phyloP scores from a whole-genome alignment of 2,113 vertebrate genomes.

The Irena cyanogastra region DNA sequence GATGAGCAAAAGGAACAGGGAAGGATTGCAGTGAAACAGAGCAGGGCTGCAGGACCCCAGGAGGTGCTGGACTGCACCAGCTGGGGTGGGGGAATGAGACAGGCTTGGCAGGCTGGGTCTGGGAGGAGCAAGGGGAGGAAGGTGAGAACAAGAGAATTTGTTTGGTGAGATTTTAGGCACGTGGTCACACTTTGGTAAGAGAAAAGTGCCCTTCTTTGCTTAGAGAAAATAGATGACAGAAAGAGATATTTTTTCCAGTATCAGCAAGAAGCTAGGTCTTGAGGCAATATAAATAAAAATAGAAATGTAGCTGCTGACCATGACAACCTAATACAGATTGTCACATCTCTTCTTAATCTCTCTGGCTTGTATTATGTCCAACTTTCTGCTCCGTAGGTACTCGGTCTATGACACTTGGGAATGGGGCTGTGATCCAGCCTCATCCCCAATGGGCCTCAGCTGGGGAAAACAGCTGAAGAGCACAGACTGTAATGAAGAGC shows the following conservation, averaged over 20 bases:
- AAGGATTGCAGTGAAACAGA: not conserved
- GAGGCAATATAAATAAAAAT: not conserved
- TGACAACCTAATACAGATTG: not conserved
- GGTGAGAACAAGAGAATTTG: not conserved
- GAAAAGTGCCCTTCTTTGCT: not conserved
- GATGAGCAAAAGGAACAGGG: not conserved
- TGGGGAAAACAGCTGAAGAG: no score
- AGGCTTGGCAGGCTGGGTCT: not conserved
- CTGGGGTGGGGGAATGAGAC: not conserved
- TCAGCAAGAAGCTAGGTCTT: not conserved
- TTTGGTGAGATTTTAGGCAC: not conserved
- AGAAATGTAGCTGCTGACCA: not conserved
- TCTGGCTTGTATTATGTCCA: not conserved
- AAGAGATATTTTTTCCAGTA: not conserved
- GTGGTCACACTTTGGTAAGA: not conserved
- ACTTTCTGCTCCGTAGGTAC: no score
- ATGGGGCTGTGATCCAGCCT: no score
- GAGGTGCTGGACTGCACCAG: fast-evolving
- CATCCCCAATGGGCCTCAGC: no score
- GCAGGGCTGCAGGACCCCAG: not conserved
- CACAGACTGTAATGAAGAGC: no score
- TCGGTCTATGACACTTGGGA: no score
- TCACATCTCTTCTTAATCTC: not conserved
- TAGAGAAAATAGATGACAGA: not conserved
- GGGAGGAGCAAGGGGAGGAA: not conserved